phyloP scores from a whole-genome alignment of 2,113 vertebrate genomes.

The Oncorhynchus gorbuscha region DNA sequence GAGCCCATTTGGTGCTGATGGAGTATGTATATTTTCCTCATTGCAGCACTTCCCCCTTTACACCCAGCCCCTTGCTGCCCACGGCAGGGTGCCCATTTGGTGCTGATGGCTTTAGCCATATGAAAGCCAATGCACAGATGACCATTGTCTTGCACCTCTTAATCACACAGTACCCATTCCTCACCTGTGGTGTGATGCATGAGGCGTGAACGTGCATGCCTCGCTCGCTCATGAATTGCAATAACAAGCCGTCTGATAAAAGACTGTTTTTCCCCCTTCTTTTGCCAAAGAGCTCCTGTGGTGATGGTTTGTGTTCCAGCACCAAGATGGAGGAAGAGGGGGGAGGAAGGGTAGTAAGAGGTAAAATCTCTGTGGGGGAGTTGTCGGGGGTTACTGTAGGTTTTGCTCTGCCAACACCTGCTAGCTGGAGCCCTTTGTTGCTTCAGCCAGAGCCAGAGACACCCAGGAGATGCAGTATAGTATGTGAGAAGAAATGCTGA shows the following conservation, averaged over 20 bases:
- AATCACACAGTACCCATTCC: constrained; percentile 25
- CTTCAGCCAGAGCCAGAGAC: constrained; percentile 28
- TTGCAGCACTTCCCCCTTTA: constrained; percentile 27
- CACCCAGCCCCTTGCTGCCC: constrained; percentile 31
- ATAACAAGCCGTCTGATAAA: constrained; percentile 51
- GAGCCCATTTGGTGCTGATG: constrained; percentile 11
- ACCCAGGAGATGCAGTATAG: constrained; percentile 4
- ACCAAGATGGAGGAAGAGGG: constrained; percentile 27
- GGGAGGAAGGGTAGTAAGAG: constrained; percentile 16
- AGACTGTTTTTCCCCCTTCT: constrained; percentile 51
- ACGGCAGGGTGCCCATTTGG: constrained; percentile 21
- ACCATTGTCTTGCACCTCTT: constrained; percentile 22
- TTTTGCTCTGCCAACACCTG: constrained; percentile 56
- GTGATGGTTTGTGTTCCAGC: constrained; percentile 44
- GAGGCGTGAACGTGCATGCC: constrained; percentile 50
- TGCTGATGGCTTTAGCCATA: background rate
- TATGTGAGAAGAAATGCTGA: constrained; percentile 50
- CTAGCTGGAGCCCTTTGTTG: constrained; percentile 25
- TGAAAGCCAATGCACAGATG: constrained; percentile 23
- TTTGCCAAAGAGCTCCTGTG: constrained; percentile 35
- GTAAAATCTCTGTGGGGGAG: constrained; percentile 47
- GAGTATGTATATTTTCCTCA: constrained; percentile 8
- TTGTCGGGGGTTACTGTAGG: constrained; percentile 60
- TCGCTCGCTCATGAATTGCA: constrained; percentile 51
- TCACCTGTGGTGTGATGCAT: constrained; percentile 30